A percentile compares a stretch with the other conserved stretches of the same genome.
Evolutionary conservation across 2,888 invertebrate genomes (phyloP).

Genomic region (Augochlorella aurata): DNA sequence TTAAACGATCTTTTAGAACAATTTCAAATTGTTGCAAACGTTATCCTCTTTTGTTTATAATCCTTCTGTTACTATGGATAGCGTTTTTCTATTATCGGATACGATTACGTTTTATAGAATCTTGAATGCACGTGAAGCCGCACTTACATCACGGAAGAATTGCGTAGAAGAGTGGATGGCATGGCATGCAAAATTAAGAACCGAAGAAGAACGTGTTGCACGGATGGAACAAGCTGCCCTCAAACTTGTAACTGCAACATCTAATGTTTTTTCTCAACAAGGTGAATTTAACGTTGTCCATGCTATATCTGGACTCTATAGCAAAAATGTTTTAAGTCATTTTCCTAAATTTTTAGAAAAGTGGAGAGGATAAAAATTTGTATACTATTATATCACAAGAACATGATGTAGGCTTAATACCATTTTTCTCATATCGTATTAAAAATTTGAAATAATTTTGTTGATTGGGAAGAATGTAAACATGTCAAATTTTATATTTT

Average conservation of each 20-base stretch:
- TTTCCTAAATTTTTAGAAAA: background rate
- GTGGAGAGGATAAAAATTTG: too few species aligned
- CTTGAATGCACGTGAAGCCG: slow-evolving; percentile 79
- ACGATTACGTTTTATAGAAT: slow-evolving; percentile 70
- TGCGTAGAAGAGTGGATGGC: slow-evolving; percentile 81
- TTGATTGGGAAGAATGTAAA: too few species aligned
- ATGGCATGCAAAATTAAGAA: slow-evolving; percentile 79
- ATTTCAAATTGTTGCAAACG: background rate
- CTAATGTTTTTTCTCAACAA: slow-evolving; percentile 77
- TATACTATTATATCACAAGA: background rate
- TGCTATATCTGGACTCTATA: background rate
- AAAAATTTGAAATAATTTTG: too few species aligned
- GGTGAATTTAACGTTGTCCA: slow-evolving; percentile 67
- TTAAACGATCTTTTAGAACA: slow-evolving; percentile 14
- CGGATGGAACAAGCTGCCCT: slow-evolving; percentile 80
- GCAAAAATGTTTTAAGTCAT: background rate
- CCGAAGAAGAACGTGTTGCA: slow-evolving; percentile 79
- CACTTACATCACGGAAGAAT: slow-evolving; percentile 78
- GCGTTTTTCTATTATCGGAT: slow-evolving; percentile 40
- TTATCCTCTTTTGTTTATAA: slow-evolving; percentile 1
- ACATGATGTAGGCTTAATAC: background rate
- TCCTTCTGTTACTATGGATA: slow-evolving; percentile 24
- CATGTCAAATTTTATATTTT: too few species aligned
- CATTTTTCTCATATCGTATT: too few species aligned
- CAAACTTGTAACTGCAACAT: slow-evolving; percentile 78